phyloP scores from a whole-genome alignment of 1,140 invertebrate genomes.

The Tribolium castaneum region DNA sequence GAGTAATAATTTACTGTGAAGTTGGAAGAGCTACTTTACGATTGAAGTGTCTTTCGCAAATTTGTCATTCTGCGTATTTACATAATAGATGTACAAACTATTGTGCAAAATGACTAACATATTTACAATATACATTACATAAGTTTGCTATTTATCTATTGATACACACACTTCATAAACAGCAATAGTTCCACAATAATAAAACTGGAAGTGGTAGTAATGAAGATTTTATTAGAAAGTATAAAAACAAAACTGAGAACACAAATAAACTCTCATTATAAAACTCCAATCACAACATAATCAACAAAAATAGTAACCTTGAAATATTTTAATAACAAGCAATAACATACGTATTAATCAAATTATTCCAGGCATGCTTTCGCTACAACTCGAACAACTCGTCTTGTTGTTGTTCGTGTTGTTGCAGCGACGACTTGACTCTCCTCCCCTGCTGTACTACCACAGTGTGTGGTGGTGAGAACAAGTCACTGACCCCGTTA shows the following conservation, averaged over 20 bases:
- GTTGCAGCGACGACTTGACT: conserved; percentile 81
- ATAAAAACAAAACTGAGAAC: background rate
- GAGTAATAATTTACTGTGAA: background rate
- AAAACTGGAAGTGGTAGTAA: background rate
- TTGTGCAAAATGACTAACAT: background rate
- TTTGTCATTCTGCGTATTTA: background rate
- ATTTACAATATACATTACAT: conserved; percentile 16
- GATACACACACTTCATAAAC: background rate
- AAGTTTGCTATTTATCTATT: background rate
- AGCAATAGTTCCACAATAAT: background rate
- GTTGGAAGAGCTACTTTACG: background rate
- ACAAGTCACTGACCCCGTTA: conserved; percentile 51
- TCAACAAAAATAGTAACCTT: conserved; percentile 14
- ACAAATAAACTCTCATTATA: background rate
- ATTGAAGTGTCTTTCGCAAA: background rate
- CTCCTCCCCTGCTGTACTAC: conserved; percentile 82
- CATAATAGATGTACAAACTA: background rate
- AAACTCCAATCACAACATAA: background rate
- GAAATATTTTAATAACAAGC: conserved; percentile 36
- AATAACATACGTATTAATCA: conserved; percentile 17
- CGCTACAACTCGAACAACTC: conserved; percentile 92
- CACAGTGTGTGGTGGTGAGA: conserved; percentile 69
- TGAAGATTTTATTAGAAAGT: conserved; percentile 22
- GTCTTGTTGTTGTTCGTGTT: conserved; percentile 85
- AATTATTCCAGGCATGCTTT: conserved; percentile 4